These are phyloP conservation scores for Drusus annulatus DNA, from an alignment of 1,140 invertebrate species.

Conservation along the genomic window DNA sequence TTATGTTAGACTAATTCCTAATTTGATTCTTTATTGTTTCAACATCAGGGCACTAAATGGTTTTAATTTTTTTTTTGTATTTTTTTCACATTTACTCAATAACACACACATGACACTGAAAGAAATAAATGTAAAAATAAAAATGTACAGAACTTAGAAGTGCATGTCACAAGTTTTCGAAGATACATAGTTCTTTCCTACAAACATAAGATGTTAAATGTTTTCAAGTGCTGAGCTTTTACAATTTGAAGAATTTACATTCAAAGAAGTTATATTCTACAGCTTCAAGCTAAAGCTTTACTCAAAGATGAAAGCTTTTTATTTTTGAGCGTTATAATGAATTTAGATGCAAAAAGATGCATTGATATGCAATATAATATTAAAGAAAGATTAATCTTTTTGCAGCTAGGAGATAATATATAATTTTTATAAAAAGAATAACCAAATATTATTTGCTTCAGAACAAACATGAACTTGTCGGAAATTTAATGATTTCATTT, in stretches of 20 bases:
- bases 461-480: too few relatives aligned
- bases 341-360: constrained; percentile 2
- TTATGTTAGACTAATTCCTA: constrained; percentile 23
- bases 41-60: constrained; percentile 57
- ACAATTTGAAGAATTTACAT: too few relatives aligned
- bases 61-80: constrained; percentile 48
- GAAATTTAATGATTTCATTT: too few relatives aligned
- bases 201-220: constrained; percentile 29
- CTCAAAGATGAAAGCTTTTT: constrained; percentile 10
- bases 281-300: constrained; percentile 11
- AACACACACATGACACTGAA: constrained; percentile 28
- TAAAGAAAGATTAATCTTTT: too few relatives aligned
- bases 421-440: too few relatives aligned
- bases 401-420: too few relatives aligned
- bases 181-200: constrained; percentile 19
- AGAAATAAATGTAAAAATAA: constrained; percentile 27
- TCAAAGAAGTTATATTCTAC: constrained; percentile 1
- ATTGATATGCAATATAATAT: background rate
- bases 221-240: too few relatives aligned
- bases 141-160: constrained; percentile 17
- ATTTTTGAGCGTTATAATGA: background rate
- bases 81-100: constrained; percentile 21
- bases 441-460: too few relatives aligned
- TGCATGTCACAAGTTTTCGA: constrained; percentile 1
- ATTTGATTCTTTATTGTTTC: constrained; percentile 55